A percentile compares a stretch with the other conserved stretches of the same genome.
These are phyloP conservation scores for Diplodus sargus DNA, from an alignment of 2,797 vertebrate species.

Conservation along the genomic window DNA sequence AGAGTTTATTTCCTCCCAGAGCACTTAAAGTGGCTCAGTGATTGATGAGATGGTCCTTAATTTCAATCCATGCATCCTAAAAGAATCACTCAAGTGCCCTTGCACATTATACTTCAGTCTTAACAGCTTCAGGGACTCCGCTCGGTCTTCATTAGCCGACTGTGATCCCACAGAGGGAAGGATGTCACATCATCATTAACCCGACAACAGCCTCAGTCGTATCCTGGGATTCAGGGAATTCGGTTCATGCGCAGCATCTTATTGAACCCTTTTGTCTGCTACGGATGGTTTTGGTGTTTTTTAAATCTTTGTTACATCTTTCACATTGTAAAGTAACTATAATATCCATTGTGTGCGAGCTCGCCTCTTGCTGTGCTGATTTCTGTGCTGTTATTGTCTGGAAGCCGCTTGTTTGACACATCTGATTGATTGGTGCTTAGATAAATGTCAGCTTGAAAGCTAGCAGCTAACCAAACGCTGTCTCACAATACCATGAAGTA, in stretches of 20 bases:
- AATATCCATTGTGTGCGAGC: neutral
- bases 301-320: neutral
- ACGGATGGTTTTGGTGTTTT: neutral
- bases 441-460: constrained; percentile 26
- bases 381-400: neutral
- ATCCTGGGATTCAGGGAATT: neutral
- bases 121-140: constrained; percentile 7
- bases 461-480: neutral
- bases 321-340: neutral
- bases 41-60: neutral
- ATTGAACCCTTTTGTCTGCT: too few species aligned
- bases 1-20: neutral
- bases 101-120: neutral
- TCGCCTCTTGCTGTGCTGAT: neutral
- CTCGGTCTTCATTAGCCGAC: constrained; percentile 11
- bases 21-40: neutral
- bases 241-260: neutral
- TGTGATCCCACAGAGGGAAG: neutral
- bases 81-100: constrained; percentile 18
- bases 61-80: neutral
- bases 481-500: neutral
- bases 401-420: constrained; percentile 5
- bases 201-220: neutral
- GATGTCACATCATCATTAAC: neutral
- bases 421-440: constrained; percentile 21